Evolutionary conservation across 1,140 invertebrate genomes (phyloP), one percentile per base, ranked within the genome.

Genomic region (Zelostemma sp.): DNA sequence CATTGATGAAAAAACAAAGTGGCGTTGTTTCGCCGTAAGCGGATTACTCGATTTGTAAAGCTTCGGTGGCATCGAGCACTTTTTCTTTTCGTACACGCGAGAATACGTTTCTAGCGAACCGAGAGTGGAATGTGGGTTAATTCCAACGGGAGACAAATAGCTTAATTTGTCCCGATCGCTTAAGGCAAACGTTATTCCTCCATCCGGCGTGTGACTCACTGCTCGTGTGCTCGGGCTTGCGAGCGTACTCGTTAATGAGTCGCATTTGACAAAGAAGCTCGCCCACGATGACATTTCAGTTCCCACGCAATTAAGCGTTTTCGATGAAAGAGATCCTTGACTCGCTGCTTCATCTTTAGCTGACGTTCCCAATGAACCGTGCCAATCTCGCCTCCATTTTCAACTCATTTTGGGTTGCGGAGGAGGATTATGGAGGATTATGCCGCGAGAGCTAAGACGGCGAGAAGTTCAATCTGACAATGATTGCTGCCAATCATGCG

Each of bases 81-180:
- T 48, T 28, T 6, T 48, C 21, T 48, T 28, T 14, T 28, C 43
- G 58, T 54, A 53, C 67, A 61, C 5, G 28, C 28, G 28, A 31
- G 5, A 31, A 31, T 31, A 31, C 28, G 28, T n/a, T n/a, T n/a
- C n/a, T n/a, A n/a, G n/a, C n/a, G n/a, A n/a, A n/a, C n/a, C n/a
- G 21, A 25, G 21, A 25, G 21, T 3, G 35, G 62, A 71, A 74
- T 64, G 71, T 75, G 70, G 72, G 72, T 76, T 77, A 79, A 79
- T 76, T 79, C 62, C 53, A 65, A 70, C 69, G 68, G 58, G 68
- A 75, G 75, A 81, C 78, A 81, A 78, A 81, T 76, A 71, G 73
- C 72, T 80, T 76, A 75, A 80, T 80, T 80, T 76, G 70, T 78
- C 68, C 68, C 75, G 73, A 78, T 79, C 77, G 79, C 75, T 77